Percentiles rank a stretch among this genome's conserved stretches.
phyloP scores from a whole-genome alignment of 2,113 vertebrate species.

The Hipposideros armiger region DNA sequence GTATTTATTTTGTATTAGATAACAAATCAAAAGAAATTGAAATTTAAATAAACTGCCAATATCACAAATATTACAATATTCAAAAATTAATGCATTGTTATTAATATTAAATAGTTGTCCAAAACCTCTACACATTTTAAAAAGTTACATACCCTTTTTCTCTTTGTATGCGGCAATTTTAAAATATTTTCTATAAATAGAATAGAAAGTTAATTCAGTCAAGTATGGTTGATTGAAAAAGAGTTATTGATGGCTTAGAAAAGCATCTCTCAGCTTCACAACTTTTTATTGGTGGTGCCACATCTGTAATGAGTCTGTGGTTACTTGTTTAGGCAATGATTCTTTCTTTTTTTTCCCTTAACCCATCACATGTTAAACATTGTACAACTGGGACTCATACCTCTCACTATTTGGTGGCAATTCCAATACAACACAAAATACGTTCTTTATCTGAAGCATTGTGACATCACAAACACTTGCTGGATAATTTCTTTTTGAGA shows the following conservation, averaged over 20 bases:
- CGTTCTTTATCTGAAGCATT: neutral
- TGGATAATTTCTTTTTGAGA: conserved; percentile 59
- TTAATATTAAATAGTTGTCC: neutral
- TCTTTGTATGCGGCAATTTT: neutral
- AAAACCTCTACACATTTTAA: neutral
- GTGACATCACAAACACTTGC: conserved; percentile 7
- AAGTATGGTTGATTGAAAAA: neutral
- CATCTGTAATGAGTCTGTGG: neutral
- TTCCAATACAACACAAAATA: neutral
- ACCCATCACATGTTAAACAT: neutral
- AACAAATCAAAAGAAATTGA: conserved; percentile 1
- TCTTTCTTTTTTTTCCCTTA: neutral
- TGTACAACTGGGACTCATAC: neutral
- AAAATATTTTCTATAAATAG: neutral
- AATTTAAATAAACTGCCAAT: neutral
- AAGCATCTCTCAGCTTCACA: neutral
- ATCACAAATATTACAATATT: neutral
- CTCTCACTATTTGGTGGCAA: neutral
- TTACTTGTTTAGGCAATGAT: neutral
- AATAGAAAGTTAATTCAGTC: conserved; percentile 12
- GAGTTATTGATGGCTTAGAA: neutral
- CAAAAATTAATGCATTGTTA: neutral
- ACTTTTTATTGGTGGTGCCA: neutral
- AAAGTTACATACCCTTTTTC: neutral
- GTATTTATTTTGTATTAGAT: conserved; percentile 3